Percentiles rank a stretch among this genome's conserved stretches.
Conservation (phyloP, 1,140 invertebrate genomes). For the Idris sp. region DNA sequence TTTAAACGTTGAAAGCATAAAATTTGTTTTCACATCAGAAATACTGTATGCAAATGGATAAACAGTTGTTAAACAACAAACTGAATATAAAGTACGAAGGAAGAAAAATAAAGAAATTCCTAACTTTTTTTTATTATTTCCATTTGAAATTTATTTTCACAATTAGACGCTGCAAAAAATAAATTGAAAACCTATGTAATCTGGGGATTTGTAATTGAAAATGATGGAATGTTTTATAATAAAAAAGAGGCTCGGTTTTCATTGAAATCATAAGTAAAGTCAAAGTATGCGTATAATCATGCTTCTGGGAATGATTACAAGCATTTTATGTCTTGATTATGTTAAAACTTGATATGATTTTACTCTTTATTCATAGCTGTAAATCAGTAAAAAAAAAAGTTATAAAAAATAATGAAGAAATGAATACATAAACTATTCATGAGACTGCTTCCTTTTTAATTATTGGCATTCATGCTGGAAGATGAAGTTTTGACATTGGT, state of each 20-base stretch:
- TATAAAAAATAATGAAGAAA: background rate
- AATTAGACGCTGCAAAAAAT: conserved; percentile 16
- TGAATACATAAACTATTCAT: conserved; percentile 11
- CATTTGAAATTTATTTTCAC: conserved; percentile 12
- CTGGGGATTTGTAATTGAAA: conserved; percentile 23
- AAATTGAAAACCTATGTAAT: conserved; percentile 27
- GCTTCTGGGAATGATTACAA: conserved; percentile 29
- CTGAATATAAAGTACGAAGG: conserved; percentile 9
- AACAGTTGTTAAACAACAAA: conserved; percentile 15
- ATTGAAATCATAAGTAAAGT: conserved; percentile 19
- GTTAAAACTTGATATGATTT: conserved; percentile 33
- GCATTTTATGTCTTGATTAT: conserved; percentile 42
- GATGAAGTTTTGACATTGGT: no score
- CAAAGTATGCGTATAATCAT: conserved; percentile 16
- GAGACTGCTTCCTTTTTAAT: no score
- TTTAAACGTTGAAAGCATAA: background rate
- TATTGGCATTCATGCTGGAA: no score
- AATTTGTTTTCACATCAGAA: conserved; percentile 12
- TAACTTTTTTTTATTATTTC: conserved; percentile 11
- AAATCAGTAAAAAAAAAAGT: conserved; percentile 1
- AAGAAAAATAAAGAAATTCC: conserved; percentile 5
- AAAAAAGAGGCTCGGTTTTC: conserved; percentile 8
- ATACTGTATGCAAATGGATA: conserved; percentile 14
- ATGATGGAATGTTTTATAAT: conserved; percentile 10
- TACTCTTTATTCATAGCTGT: conserved; percentile 20